Conservation (phyloP, 1,140 invertebrate species). For the Drosophila busckii region DNA sequence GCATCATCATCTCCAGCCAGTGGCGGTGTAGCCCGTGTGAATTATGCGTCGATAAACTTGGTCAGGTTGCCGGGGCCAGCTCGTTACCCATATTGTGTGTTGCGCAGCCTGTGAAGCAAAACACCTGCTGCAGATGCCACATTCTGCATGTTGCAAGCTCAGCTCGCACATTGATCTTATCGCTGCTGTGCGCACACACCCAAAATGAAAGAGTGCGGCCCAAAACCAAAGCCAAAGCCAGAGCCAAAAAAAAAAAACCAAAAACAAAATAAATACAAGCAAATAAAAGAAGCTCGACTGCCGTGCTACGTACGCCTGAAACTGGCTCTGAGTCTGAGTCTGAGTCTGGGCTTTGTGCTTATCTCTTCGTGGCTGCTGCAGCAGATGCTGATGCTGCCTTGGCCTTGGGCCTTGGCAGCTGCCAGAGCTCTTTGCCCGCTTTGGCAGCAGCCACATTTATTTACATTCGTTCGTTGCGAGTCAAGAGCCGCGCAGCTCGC, state of each 20-base stretch:
- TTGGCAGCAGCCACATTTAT: conserved; percentile 48
- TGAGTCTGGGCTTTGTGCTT: conserved; percentile 7
- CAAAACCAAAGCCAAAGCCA: conserved; percentile 19
- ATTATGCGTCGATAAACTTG: conserved; percentile 71
- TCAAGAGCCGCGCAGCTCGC: conserved; percentile 66
- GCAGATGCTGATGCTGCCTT: conserved; percentile 33
- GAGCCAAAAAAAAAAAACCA: conserved; percentile 6
- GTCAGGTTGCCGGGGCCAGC: conserved; percentile 57
- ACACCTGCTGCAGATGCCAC: conserved; percentile 71
- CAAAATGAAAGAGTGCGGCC: conserved; percentile 60
- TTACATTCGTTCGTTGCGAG: conserved; percentile 60
- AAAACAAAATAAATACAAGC: neutral
- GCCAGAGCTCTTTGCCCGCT: conserved; percentile 1
- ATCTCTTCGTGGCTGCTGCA: conserved; percentile 11
- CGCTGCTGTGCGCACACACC: conserved; percentile 47
- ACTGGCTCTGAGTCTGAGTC: conserved; percentile 3
- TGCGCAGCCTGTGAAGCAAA: conserved; percentile 64
- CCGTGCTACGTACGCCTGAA: conserved; percentile 55
- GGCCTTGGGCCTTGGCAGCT: conserved; percentile 53
- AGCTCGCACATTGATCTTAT: conserved; percentile 68
- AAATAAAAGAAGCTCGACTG: conserved; percentile 37
- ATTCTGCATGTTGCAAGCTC: conserved; percentile 26
- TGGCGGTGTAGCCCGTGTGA: conserved; percentile 51
- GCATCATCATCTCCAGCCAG: conserved; percentile 12
- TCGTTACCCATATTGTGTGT: conserved; percentile 71